These are phyloP conservation scores for Diadromus collaris DNA, from an alignment of 2,888 invertebrate genomes.

Conservation along the genomic window DNA sequence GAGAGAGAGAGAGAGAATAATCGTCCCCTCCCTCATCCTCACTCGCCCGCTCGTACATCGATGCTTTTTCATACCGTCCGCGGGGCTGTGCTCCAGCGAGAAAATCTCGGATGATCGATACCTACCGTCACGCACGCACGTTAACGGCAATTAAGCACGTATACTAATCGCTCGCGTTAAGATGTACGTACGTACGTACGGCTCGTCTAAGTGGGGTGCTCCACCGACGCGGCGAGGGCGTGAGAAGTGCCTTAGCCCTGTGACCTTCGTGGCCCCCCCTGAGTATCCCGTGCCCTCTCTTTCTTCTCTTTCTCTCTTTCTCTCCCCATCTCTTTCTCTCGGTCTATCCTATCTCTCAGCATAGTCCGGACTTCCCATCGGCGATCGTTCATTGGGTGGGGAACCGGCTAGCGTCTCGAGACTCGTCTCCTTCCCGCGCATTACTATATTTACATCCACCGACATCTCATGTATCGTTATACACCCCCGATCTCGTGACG, in stretches of 20 bases:
- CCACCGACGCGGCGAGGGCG: constrained; percentile 78
- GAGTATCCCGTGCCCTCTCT: constrained; percentile 64
- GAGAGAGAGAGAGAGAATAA: constrained; percentile 56
- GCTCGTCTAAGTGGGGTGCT: constrained; percentile 78
- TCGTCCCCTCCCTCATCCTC: constrained; percentile 38
- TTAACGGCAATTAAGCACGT: constrained; percentile 78
- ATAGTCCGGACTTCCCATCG: constrained; percentile 60
- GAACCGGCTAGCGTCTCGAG: constrained; percentile 38
- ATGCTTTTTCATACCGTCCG: constrained; percentile 51
- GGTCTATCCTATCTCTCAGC: constrained; percentile 54
- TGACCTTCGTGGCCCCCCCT: constrained; percentile 76
- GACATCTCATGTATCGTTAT: constrained; percentile 45
- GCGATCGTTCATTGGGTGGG: constrained; percentile 47
- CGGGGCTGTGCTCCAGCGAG: constrained; percentile 38
- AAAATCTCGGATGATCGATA: constrained; percentile 74
- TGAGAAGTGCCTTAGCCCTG: constrained; percentile 80
- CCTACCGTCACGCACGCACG: constrained; percentile 74
- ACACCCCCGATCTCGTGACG: constrained; percentile 41
- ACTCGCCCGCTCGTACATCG: constrained; percentile 42
- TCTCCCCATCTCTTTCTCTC: constrained; percentile 35
- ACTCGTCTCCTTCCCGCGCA: constrained; percentile 43
- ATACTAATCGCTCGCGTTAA: constrained; percentile 78
- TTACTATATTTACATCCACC: constrained; percentile 35
- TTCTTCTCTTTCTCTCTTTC: constrained; percentile 39
- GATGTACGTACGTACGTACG: constrained; percentile 70